phyloP scores from a whole-genome alignment of 2,888 invertebrate species.

The Darwinula stevensoni region DNA sequence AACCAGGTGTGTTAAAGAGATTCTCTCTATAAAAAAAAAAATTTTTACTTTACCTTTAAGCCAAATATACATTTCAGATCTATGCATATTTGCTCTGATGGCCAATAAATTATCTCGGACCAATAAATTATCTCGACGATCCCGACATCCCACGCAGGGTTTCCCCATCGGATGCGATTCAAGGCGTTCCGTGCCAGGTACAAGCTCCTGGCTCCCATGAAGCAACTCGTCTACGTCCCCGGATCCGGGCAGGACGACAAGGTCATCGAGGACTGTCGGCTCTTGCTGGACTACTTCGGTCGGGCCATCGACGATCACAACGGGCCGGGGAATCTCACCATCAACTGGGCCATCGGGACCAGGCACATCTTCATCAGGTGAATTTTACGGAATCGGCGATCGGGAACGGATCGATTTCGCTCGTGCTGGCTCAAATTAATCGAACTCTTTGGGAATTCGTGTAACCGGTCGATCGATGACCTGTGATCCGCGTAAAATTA shows the following conservation, averaged over 20 bases:
- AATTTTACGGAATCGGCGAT: slow-evolving; percentile 6
- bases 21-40: background rate
- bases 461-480: no score
- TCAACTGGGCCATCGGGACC: slow-evolving; percentile 70
- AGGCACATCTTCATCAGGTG: slow-evolving; percentile 57
- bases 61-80: no score
- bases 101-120: no score
- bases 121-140: no score
- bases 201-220: slow-evolving; percentile 50
- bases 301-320: slow-evolving; percentile 13
- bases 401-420: slow-evolving; percentile 5
- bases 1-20: no score
- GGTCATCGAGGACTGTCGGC: slow-evolving; percentile 33
- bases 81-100: no score
- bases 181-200: slow-evolving; percentile 68
- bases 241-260: slow-evolving; percentile 17
- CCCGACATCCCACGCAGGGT: slow-evolving; percentile 21
- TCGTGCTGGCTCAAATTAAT: no score
- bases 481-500: no score
- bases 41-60: no score
- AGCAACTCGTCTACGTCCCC: slow-evolving; percentile 16
- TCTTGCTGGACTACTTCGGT: slow-evolving; percentile 36
- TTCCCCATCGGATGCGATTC: slow-evolving; percentile 79
- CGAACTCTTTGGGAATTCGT: no score
- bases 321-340: slow-evolving; percentile 22